Percentiles rank a stretch among this genome's conserved stretches.
Conservation (phyloP, 2,797 vertebrate species). For the Eulemur mongoz region DNA sequence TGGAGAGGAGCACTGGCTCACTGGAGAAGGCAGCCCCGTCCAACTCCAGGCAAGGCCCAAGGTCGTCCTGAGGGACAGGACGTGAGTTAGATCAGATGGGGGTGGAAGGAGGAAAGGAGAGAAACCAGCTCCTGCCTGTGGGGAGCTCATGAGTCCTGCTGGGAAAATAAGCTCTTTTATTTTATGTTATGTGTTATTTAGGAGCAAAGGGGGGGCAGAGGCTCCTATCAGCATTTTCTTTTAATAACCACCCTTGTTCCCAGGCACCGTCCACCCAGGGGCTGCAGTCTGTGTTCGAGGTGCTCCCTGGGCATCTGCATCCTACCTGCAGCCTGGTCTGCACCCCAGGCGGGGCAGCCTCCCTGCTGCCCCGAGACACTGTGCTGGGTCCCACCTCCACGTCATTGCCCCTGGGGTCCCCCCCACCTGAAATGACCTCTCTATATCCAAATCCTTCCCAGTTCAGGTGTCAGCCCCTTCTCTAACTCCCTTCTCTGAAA, state of each 20-base stretch:
- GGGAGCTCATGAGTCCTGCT: not conserved
- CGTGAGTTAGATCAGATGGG: not conserved
- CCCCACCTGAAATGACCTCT: not conserved
- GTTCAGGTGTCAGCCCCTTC: not conserved
- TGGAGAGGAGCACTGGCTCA: not conserved
- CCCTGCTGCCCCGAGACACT: rapidly evolving
- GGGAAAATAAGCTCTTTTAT: not conserved
- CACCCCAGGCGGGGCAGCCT: not conserved
- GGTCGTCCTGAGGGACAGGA: not conserved
- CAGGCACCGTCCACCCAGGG: rapidly evolving
- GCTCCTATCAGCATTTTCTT: not conserved
- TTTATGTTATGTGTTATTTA: not conserved
- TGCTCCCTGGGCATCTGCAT: not conserved
- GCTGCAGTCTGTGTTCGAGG: not conserved
- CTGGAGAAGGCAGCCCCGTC: not conserved
- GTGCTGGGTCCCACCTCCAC: not conserved
- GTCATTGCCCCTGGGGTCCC: not conserved
- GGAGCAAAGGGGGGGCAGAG: not conserved
- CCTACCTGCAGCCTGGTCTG: not conserved
- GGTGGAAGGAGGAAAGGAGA: not conserved
- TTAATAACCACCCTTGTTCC: not conserved
- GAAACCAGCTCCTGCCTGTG: not conserved
- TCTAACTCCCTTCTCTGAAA: not conserved
- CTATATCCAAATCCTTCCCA: not conserved
- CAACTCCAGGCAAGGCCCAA: not conserved